phyloP scores from a whole-genome alignment of 2,113 vertebrate species.

The Dasyurus viverrinus region DNA sequence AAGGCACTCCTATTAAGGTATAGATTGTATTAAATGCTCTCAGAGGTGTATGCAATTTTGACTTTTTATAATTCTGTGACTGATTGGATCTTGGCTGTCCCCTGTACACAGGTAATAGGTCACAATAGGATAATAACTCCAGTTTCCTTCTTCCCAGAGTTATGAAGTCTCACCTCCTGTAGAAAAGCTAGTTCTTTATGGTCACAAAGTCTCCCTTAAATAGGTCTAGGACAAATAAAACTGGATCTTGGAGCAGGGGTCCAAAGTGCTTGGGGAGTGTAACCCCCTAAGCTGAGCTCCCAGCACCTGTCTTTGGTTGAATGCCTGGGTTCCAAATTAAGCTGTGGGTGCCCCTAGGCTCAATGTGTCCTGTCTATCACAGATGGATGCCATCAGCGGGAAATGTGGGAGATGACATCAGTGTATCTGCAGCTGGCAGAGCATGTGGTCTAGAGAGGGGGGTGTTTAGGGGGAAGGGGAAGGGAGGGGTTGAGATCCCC shows the following conservation, averaged over 20 bases:
- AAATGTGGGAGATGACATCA: constrained; percentile 27
- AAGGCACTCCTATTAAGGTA: background rate
- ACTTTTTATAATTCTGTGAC: background rate
- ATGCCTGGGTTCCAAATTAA: background rate
- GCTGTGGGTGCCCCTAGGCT: background rate
- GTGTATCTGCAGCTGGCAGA: constrained; percentile 28
- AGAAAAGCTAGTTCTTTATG: background rate
- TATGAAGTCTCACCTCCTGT: background rate
- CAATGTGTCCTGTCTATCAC: background rate
- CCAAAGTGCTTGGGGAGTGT: background rate
- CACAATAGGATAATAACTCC: background rate
- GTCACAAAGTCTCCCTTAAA: background rate
- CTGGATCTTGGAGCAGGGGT: background rate
- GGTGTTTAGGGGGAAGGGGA: background rate
- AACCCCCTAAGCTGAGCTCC: background rate
- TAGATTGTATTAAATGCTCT: background rate
- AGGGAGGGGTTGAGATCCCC: background rate
- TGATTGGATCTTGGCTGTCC: background rate
- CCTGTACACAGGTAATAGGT: background rate
- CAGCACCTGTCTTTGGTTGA: background rate
- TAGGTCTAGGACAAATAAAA: background rate
- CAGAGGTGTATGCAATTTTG: background rate
- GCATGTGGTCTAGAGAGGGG: background rate
- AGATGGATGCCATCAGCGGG: background rate
- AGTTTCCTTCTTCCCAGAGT: background rate